Evolutionary conservation across 1,140 invertebrate genomes (phyloP).

Genomic region (Orussus abietinus): DNA sequence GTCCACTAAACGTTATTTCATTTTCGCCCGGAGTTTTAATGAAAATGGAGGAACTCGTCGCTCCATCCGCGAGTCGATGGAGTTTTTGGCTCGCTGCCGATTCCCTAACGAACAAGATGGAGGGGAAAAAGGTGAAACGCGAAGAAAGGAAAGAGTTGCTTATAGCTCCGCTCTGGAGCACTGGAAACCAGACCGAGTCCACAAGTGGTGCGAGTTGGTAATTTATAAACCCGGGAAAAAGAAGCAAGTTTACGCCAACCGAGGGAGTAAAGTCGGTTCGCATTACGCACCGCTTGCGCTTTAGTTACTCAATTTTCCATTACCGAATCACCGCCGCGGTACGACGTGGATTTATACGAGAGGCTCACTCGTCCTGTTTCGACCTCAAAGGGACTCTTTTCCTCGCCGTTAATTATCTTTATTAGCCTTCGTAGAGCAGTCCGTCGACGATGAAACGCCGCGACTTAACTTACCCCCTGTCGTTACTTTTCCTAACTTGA

Average conservation of each 20-base stretch:
- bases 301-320: conserved; percentile 1
- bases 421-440: too few relatives aligned
- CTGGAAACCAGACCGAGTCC: neutral
- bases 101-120: neutral
- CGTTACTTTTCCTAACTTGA: too few relatives aligned
- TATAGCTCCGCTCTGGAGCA: too few relatives aligned
- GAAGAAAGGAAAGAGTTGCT: neutral
- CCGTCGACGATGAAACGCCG: too few relatives aligned
- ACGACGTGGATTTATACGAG: too few relatives aligned
- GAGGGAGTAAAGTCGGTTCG: conserved; percentile 1
- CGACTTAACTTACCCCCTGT: too few relatives aligned
- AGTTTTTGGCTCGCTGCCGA: neutral
- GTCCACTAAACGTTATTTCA: too few relatives aligned
- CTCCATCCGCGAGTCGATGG: neutral
- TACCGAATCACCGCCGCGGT: too few relatives aligned
- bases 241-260: neutral
- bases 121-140: neutral
- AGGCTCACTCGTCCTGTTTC: too few relatives aligned
- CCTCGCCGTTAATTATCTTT: too few relatives aligned
- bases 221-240: neutral
- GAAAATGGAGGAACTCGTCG: neutral
- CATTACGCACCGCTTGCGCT: neutral
- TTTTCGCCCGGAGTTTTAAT: too few relatives aligned
- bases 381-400: too few relatives aligned
- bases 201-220: neutral